A percentile compares a stretch with the other conserved stretches of the same genome.
Conservation (phyloP, 2,113 vertebrate genomes). For the Heptranchias perlo region DNA sequence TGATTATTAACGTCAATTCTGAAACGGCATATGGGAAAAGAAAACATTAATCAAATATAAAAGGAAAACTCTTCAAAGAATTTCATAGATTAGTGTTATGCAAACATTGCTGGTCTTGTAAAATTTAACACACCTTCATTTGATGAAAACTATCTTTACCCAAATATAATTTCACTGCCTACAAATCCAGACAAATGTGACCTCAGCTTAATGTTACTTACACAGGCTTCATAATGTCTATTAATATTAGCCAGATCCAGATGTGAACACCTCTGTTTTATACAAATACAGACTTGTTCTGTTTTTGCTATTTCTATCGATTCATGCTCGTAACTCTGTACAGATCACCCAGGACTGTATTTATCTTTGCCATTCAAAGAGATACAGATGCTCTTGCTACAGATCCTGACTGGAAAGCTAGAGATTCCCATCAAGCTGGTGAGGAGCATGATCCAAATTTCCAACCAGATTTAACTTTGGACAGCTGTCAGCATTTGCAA, state of each 20-base stretch:
- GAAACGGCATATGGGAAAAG: slow-evolving; percentile 47
- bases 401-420: not conserved
- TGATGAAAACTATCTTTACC: not conserved
- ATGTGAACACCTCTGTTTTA: not conserved
- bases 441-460: not conserved
- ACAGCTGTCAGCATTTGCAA: not conserved
- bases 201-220: not conserved
- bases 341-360: not conserved
- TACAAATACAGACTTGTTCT: not conserved
- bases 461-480: not conserved
- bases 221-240: not conserved
- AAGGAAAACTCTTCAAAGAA: slow-evolving; percentile 17
- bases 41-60: slow-evolving; percentile 41
- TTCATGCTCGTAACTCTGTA: not conserved
- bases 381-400: not conserved
- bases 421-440: not conserved
- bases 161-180: not conserved
- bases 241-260: not conserved
- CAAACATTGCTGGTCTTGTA: not conserved
- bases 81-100: not conserved
- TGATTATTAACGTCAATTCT: not conserved
- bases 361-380: not conserved
- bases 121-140: not conserved
- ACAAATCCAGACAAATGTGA: not conserved
- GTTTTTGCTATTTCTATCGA: not conserved